Evolutionary conservation across 1,140 invertebrate genomes (phyloP).

Genomic region (Lepidurus arcticus): DNA sequence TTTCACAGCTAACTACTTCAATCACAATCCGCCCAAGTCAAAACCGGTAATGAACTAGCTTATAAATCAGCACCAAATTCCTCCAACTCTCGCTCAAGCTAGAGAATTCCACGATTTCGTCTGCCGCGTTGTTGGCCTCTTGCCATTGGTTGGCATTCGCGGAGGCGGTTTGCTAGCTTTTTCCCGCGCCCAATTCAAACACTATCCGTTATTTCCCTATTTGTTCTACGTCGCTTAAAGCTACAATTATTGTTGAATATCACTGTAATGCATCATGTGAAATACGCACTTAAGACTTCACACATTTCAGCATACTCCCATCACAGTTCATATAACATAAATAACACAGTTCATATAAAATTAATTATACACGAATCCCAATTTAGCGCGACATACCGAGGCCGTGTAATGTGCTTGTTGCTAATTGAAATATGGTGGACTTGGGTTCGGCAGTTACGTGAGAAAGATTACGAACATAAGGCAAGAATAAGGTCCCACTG

Average conservation of each 20-base stretch:
- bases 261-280: too few species aligned
- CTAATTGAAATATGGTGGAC: background rate
- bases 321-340: background rate
- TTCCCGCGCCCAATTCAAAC: background rate
- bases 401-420: conserved; percentile 2
- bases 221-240: too few species aligned
- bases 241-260: too few species aligned
- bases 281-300: too few species aligned
- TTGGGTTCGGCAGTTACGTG: background rate
- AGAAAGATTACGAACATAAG: background rate
- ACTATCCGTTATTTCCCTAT: background rate
- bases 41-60: background rate
- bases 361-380: background rate
- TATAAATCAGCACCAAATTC: background rate
- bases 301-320: background rate
- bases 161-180: background rate
- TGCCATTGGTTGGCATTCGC: background rate
- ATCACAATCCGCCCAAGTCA: background rate
- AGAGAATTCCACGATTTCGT: conserved; percentile 16
- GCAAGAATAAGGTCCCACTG: background rate
- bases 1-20: background rate
- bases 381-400: background rate
- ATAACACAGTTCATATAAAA: background rate
- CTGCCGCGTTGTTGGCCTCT: background rate
- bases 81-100: background rate